Percentiles rank a stretch among this genome's conserved stretches.
phyloP scores from a whole-genome alignment of 2,888 invertebrate genomes.

The Ferrisia virgata region DNA sequence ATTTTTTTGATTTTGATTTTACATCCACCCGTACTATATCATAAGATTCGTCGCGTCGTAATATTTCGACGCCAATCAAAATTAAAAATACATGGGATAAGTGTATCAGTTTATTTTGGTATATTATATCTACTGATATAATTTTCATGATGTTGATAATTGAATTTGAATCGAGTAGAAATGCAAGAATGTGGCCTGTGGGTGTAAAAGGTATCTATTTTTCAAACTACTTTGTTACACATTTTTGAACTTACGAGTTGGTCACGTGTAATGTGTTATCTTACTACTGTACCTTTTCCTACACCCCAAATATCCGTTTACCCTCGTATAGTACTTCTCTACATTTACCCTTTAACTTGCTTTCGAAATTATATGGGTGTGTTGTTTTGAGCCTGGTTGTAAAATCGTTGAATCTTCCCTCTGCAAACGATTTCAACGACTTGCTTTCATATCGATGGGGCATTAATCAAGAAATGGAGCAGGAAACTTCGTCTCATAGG shows the following conservation, averaged over 20 bases:
- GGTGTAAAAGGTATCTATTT: not conserved
- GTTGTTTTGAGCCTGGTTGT: not conserved
- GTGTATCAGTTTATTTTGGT: not conserved
- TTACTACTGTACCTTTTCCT: not conserved
- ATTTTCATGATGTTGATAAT: not conserved
- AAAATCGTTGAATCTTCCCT: not conserved
- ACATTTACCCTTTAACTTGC: slow-evolving; percentile 6
- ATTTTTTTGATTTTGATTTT: not conserved
- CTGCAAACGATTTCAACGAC: not conserved
- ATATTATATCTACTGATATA: too few species aligned
- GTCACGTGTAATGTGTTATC: slow-evolving; percentile 15
- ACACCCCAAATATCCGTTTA: not conserved
- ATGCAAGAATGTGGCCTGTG: not conserved
- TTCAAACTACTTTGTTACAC: not conserved
- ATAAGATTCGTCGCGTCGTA: not conserved
- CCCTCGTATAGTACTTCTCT: not conserved
- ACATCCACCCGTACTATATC: not conserved
- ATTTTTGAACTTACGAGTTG: not conserved
- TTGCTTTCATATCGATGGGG: not conserved
- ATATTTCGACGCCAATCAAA: not conserved
- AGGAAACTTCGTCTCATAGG: not conserved
- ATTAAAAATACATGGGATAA: not conserved
- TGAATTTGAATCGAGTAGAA: not conserved
- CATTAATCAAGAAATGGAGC: not conserved
- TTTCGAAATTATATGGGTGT: not conserved